Conservation (phyloP, 2,797 vertebrate genomes). For the Rachycentron canadum region DNA sequence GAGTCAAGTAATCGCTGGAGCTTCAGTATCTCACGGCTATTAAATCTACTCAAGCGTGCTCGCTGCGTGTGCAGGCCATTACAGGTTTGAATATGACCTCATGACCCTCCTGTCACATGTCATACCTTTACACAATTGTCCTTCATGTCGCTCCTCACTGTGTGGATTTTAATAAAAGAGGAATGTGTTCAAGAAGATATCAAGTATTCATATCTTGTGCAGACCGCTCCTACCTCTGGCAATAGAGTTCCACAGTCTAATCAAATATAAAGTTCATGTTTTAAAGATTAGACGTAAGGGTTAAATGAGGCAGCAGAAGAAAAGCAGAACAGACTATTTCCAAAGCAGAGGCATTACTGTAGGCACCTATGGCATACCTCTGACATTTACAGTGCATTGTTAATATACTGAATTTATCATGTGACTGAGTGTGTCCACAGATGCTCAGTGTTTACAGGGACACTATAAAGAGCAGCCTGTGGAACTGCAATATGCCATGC, state of each 20-base stretch:
- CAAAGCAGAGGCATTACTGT: conserved; percentile 33
- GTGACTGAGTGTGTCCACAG: conserved; percentile 6
- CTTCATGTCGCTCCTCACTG: conserved; percentile 1
- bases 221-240: conserved; percentile 35
- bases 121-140: conserved; percentile 18
- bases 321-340: conserved; percentile 50
- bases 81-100: conserved; percentile 45
- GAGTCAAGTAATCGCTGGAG: conserved; percentile 43
- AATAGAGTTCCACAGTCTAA: conserved; percentile 36
- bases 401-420: conserved; percentile 52
- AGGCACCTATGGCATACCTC: conserved; percentile 26
- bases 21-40: conserved; percentile 40
- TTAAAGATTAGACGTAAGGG: conserved; percentile 74
- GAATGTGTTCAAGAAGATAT: conserved; percentile 43
- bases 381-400: conserved; percentile 50
- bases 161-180: conserved; percentile 48
- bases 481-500: conserved; percentile 9
- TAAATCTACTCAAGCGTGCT: conserved; percentile 51
- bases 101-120: conserved; percentile 31
- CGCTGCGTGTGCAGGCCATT: conserved; percentile 17
- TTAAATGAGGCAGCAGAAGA: conserved; percentile 55
- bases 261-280: conserved; percentile 74
- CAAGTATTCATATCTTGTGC: conserved; percentile 50
- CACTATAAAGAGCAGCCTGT: conserved; percentile 9
- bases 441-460: conserved; percentile 23